Base-by-base conservation (phyloP, 1,140 invertebrate genomes). In the Brachionus paranguensis region DNA sequence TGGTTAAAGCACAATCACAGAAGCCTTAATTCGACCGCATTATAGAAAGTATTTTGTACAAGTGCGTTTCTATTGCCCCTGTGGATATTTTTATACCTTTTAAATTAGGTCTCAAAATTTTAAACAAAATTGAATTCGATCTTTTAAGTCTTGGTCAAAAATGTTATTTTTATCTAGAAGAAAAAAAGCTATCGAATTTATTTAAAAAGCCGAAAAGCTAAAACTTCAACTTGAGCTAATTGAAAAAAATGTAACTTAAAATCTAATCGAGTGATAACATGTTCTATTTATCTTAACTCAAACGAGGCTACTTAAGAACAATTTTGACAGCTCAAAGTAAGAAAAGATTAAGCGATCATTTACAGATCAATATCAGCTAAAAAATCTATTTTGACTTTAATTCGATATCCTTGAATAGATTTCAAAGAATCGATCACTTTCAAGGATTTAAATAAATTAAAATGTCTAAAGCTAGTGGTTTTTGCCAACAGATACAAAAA, bases 311-410 rank as follows among this genome's bases (percentile, higher is more conserved):
- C 68, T 72, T 72, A 41, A 72, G 17, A 43, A 43, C 68, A 43
- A 47, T 41, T 43, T 72, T 72, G 68, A 72, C 68, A 72, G 37
- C 43, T 37, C 43, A 72, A 72, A 72, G 41, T 72, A 20, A 72
- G 12, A 41, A 43, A 72, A 72, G 68, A 72, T 72, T 72, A 72
- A 72, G 41, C 37, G 68, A 72, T 72, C 68, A 72, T 72, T 72
- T 72, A 43, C 37, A 43, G 41, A 72, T 41, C 10, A 72, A 43
- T 17, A 43, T 72, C 29, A 41, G 14, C 29, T 41, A 41, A 17
- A 64, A 72, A 41, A 41, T 43, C 0, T 3, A 43, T 17, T 68
- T 33, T 33, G 33, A 68, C 27, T 68, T 68, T 33, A 68, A 72
- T 11, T 43, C 20, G 68, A 72, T 72, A 72, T 72, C 68, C 68